phyloP scores from a whole-genome alignment of 2,888 invertebrate species.

The Eupithecia abbreviata region DNA sequence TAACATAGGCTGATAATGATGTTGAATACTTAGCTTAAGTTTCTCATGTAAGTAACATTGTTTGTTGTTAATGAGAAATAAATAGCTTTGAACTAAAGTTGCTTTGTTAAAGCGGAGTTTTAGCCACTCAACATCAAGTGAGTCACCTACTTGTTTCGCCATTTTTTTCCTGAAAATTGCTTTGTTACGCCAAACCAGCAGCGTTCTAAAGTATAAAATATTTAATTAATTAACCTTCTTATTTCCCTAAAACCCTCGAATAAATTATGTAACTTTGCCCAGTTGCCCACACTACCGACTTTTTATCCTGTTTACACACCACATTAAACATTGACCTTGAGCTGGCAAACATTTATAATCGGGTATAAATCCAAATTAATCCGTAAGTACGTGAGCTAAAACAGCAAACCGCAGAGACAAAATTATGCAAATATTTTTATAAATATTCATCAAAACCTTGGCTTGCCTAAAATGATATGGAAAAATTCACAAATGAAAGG shows the following conservation, averaged over 20 bases:
- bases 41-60: too few relatives aligned
- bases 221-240: not conserved
- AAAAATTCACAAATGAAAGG: conserved; percentile 2
- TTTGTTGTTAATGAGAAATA: too few relatives aligned
- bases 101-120: too few relatives aligned
- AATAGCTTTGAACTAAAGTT: too few relatives aligned
- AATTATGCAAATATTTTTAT: conserved; percentile 46
- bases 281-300: not conserved
- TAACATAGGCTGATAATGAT: too few relatives aligned
- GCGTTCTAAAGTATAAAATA: not conserved
- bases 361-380: conserved; percentile 19
- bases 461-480: conserved; percentile 25
- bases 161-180: not conserved
- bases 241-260: not conserved
- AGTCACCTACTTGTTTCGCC: too few relatives aligned
- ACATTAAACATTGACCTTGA: not conserved
- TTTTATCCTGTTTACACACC: not conserved
- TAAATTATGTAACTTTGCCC: not conserved
- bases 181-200: not conserved
- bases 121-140: too few relatives aligned
- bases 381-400: conserved; percentile 25
- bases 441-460: conserved; percentile 58
- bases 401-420: conserved; percentile 13
- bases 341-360: not conserved
- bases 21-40: too few relatives aligned